These are phyloP conservation scores for Syngnathus floridae DNA, from an alignment of 2,113 vertebrate genomes.

Conservation along the genomic window DNA sequence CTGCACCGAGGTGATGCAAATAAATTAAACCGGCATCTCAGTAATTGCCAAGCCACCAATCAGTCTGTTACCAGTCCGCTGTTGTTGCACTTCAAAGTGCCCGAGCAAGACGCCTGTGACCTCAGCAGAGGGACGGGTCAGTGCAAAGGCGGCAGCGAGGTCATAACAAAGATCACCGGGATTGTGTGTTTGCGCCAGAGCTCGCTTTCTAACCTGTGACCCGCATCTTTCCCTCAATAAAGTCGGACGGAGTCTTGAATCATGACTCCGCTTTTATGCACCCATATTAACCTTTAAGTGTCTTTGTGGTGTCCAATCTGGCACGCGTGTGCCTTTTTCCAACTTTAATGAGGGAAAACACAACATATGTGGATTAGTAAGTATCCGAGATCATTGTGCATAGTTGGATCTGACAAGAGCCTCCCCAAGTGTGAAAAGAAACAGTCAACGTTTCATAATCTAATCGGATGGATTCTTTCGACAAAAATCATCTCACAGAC, in stretches of 20 bases:
- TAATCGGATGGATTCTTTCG: too few species aligned
- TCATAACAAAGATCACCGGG: conserved; percentile 36
- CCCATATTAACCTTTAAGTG: neutral
- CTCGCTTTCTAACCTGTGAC: conserved; percentile 41
- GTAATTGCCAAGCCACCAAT: conserved; percentile 44
- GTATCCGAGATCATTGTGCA: too few species aligned
- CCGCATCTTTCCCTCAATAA: conserved; percentile 64
- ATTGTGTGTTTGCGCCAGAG: conserved; percentile 8
- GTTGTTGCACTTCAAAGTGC: conserved; percentile 56
- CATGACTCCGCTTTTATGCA: conserved; percentile 2
- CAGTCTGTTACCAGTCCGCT: conserved; percentile 33
- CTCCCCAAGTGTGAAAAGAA: too few species aligned
- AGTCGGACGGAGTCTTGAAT: conserved; percentile 43
- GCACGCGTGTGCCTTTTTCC: neutral
- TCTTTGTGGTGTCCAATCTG: neutral
- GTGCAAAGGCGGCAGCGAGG: conserved; percentile 6
- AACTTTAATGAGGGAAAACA: neutral
- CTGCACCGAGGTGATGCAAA: conserved; percentile 20
- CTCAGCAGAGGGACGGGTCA: conserved; percentile 47
- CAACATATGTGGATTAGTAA: neutral
- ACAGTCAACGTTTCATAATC: too few species aligned
- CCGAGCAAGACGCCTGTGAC: conserved; percentile 35
- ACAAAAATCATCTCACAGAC: too few species aligned
- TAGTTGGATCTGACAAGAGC: too few species aligned
- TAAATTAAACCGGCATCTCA: conserved; percentile 25